A percentile compares a stretch with the other conserved stretches of the same genome.
Evolutionary conservation across 2,113 vertebrate genomes (phyloP).

Genomic region (Lepisosteus osseus): DNA sequence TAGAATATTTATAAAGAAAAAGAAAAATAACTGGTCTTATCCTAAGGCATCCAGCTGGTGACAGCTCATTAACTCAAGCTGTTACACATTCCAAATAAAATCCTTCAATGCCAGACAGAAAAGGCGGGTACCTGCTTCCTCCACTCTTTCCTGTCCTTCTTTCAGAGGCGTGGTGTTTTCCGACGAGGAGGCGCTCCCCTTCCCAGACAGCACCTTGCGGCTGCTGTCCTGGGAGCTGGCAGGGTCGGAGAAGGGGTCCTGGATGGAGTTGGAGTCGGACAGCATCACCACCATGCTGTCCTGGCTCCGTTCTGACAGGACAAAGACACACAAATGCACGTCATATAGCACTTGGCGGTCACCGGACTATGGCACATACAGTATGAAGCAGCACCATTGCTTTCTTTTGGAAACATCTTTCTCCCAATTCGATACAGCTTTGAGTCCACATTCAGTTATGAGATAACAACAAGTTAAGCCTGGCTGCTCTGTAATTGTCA

Average conservation of each 20-base stretch:
- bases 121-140: constrained; percentile 71
- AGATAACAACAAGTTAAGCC: not conserved
- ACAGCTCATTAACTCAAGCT: no score
- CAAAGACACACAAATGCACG: constrained; percentile 37
- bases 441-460: no score
- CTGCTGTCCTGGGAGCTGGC: constrained; percentile 82
- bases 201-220: constrained; percentile 74
- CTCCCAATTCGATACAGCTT: no score
- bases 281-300: constrained; percentile 88
- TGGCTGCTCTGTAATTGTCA: no score
- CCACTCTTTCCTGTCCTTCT: constrained; percentile 62
- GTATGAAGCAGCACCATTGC: not conserved
- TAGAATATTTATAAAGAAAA: not conserved
- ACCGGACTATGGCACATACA: not conserved
- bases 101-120: not conserved
- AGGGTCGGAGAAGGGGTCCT: constrained; percentile 89
- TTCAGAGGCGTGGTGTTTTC: constrained; percentile 67
- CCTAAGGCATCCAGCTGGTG: no score
- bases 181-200: constrained; percentile 60
- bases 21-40: not conserved
- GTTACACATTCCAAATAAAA: not conserved
- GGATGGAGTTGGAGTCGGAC: constrained; percentile 94
- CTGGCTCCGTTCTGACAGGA: constrained; percentile 86
- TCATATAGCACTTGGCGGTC: constrained; percentile 21
- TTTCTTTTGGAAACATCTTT: no score